Conservation (phyloP, 1,140 invertebrate genomes). For the Chionoecetes opilio region DNA sequence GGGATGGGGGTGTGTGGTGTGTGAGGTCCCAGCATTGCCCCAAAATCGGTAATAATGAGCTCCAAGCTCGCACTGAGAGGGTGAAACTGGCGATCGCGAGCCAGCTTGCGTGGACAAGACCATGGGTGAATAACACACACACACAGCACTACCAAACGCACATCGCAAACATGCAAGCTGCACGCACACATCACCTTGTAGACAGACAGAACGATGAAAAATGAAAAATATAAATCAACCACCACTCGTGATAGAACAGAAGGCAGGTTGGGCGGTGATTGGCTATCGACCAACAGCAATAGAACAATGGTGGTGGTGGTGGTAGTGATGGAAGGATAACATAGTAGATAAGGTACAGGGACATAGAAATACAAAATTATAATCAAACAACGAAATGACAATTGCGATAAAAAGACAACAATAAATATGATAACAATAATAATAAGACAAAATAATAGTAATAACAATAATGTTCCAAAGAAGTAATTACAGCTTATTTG, state of each 20-base stretch:
- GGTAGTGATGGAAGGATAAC: neutral
- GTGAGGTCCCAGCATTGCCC: too few species aligned
- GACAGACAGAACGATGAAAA: too few species aligned
- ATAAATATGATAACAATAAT: neutral
- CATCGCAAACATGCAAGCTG: neutral
- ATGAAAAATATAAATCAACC: too few species aligned
- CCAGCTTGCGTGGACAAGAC: too few species aligned
- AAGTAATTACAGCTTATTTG: too few species aligned
- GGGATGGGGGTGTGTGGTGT: too few species aligned
- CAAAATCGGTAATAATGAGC: too few species aligned
- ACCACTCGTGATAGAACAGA: neutral
- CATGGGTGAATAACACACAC: too few species aligned
- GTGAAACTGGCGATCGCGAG: too few species aligned
- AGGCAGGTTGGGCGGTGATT: neutral
- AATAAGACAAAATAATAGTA: too few species aligned
- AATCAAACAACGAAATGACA: neutral
- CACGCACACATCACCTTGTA: neutral
- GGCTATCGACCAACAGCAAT: neutral
- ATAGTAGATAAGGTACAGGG: neutral
- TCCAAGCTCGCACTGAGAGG: too few species aligned
- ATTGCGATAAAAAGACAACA: neutral
- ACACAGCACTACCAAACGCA: too few species aligned
- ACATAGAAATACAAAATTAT: neutral
- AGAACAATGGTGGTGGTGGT: conserved; percentile 11
- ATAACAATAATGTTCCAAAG: neutral